These are phyloP conservation scores for Griposia aprilina DNA, from an alignment of 2,888 invertebrate species.

Conservation along the genomic window DNA sequence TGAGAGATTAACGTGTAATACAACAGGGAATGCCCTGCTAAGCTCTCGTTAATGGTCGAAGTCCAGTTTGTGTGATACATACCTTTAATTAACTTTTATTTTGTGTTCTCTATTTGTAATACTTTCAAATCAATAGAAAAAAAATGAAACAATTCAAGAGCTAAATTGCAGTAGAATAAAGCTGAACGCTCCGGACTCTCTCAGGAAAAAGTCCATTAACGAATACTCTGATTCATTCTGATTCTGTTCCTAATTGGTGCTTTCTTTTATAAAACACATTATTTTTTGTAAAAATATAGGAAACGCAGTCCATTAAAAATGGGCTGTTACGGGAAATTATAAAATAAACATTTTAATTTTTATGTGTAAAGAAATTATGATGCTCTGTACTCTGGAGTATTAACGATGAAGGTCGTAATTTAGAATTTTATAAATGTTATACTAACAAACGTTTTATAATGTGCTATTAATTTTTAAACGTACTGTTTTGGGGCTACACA, in stretches of 20 bases:
- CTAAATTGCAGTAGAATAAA: constrained; percentile 19
- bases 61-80: not conserved
- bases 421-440: constrained; percentile 75
- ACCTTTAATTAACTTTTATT: not conserved
- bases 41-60: constrained; percentile 2
- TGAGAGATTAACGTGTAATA: constrained; percentile 55
- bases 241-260: constrained; percentile 27
- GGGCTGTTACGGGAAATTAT: constrained; percentile 36
- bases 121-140: constrained; percentile 16
- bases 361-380: constrained; percentile 60
- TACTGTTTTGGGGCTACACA: constrained; percentile 49
- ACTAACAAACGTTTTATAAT: constrained; percentile 73
- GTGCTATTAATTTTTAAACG: constrained; percentile 70
- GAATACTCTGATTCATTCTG: constrained; percentile 24
- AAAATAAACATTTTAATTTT: constrained; percentile 43
- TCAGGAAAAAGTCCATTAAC: constrained; percentile 49
- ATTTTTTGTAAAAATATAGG: constrained; percentile 36
- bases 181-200: constrained; percentile 20
- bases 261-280: constrained; percentile 35
- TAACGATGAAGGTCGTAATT: constrained; percentile 71
- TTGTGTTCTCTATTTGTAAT: constrained; percentile 1
- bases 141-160: not conserved
- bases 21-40: constrained; percentile 17
- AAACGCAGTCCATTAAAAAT: constrained; percentile 43
- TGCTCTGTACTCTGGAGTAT: constrained; percentile 66